phyloP scores from a whole-genome alignment of 2,113 vertebrate species.

The Rallus limicola region DNA sequence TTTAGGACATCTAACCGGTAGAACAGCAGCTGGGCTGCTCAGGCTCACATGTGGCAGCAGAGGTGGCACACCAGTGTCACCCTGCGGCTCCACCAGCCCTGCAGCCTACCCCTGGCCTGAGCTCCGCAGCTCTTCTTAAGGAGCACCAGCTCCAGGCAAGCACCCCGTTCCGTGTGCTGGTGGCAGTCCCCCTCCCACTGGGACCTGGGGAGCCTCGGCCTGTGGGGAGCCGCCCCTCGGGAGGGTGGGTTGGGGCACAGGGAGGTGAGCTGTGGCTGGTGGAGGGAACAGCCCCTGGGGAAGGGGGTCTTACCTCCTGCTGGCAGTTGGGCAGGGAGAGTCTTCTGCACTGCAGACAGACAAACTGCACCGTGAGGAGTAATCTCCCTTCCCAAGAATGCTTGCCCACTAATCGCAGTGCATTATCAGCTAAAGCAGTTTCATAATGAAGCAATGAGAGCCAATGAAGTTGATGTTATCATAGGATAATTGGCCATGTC shows the following conservation, averaged over 20 bases:
- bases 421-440: conserved; percentile 38
- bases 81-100: accelerated
- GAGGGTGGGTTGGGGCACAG: accelerated
- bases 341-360: not conserved
- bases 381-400: not conserved
- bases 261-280: not conserved
- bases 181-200: not conserved
- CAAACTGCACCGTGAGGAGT: not conserved
- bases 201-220: accelerated
- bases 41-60: accelerated
- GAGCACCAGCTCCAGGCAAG: not conserved
- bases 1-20: not conserved
- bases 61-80: not conserved
- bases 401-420: not conserved
- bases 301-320: not conserved
- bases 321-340: not conserved
- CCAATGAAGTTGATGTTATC: conserved; percentile 61
- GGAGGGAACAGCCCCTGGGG: not conserved
- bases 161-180: accelerated
- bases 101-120: too few relatives aligned
- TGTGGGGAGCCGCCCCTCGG: not conserved
- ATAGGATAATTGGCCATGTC: conserved; percentile 64
- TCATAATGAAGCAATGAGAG: conserved; percentile 63
- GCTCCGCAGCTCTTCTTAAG: not conserved
- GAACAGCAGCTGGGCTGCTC: not conserved